phyloP scores from a whole-genome alignment of 2,797 vertebrate genomes.

The Epinephelus malabaricus region DNA sequence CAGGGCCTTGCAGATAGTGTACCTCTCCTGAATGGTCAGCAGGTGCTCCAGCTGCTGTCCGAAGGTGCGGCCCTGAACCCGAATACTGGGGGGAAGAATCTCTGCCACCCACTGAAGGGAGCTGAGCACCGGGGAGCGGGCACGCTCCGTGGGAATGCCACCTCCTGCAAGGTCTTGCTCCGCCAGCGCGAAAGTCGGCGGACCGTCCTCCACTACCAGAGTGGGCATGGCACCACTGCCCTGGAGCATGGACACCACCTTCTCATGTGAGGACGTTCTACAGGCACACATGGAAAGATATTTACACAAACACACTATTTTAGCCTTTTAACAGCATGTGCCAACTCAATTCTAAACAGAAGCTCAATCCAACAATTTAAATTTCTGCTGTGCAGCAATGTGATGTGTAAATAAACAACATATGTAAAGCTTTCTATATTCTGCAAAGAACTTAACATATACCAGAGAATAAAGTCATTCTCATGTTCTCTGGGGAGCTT shows the following conservation, averaged over 20 bases:
- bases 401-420: neutral
- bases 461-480: neutral
- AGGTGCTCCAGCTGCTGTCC: conserved; percentile 97
- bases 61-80: conserved; percentile 96
- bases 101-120: conserved; percentile 98
- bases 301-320: neutral
- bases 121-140: conserved; percentile 91
- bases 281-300: neutral
- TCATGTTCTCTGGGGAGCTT: conserved; percentile 10
- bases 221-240: conserved; percentile 98
- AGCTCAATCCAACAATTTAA: neutral
- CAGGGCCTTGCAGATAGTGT: conserved; percentile 93
- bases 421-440: neutral
- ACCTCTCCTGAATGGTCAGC: conserved; percentile 94
- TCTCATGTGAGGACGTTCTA: conserved; percentile 97
- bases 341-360: neutral
- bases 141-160: conserved; percentile 81
- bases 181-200: conserved; percentile 83
- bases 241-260: conserved; percentile 98
- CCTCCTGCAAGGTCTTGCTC: conserved; percentile 77
- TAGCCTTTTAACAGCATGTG: neutral
- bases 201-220: conserved; percentile 95
- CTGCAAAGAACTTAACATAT: conserved; percentile 2
- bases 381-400: neutral
- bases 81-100: conserved; percentile 96